Conservation (phyloP, 1,140 invertebrate genomes). For the Belonocnema kinseyi region DNA sequence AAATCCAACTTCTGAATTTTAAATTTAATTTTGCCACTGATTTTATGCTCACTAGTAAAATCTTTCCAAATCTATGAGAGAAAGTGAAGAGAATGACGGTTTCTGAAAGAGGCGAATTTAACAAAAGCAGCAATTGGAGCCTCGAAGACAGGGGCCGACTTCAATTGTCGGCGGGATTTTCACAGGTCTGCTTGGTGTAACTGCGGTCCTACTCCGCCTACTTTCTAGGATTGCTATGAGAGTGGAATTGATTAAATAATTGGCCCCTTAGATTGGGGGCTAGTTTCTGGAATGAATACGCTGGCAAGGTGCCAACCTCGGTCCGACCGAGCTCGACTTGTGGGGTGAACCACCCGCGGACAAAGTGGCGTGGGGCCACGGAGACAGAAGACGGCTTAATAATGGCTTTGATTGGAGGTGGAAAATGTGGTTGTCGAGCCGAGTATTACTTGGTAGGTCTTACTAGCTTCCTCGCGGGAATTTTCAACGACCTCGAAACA, state of each 20-base stretch:
- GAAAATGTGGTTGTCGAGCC: constrained; percentile 66
- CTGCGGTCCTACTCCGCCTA: constrained; percentile 50
- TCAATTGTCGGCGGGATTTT: constrained; percentile 69
- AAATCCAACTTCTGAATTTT: too few species aligned
- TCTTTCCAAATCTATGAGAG: neutral
- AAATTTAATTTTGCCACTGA: too few species aligned
- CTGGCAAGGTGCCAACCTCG: constrained; percentile 68
- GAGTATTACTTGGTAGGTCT: constrained; percentile 54
- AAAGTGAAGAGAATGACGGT: neutral
- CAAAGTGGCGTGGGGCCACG: constrained; percentile 55
- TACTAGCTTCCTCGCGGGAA: constrained; percentile 40
- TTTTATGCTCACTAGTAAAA: too few species aligned
- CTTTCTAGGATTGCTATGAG: constrained; percentile 66
- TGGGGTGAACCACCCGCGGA: constrained; percentile 59
- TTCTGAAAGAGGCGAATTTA: neutral
- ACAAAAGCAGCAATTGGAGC: constrained; percentile 5
- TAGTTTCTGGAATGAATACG: constrained; percentile 75
- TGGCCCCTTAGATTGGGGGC: constrained; percentile 74
- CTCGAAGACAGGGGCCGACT: constrained; percentile 52
- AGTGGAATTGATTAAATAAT: constrained; percentile 77
- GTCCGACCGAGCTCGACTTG: constrained; percentile 53
- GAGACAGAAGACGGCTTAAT: constrained; percentile 70
- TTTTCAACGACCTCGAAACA: neutral
- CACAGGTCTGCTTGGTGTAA: constrained; percentile 49
- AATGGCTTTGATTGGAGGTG: constrained; percentile 71